A percentile compares a stretch with the other conserved stretches of the same genome.
Evolutionary conservation across 1,140 invertebrate species (phyloP).

Genomic region (Latrodectus geometricus): DNA sequence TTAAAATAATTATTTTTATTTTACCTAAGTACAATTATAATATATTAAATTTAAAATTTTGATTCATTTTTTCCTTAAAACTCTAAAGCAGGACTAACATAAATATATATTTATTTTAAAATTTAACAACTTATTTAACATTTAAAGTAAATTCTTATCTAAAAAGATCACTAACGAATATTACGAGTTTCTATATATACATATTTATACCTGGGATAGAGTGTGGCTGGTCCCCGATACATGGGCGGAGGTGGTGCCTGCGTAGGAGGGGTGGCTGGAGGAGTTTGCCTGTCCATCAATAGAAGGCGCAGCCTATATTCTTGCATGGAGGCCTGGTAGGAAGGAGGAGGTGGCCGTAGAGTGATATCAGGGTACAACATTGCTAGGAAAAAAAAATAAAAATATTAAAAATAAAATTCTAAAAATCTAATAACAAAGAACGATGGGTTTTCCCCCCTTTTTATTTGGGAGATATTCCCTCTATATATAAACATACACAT

Average conservation of each 20-base stretch:
- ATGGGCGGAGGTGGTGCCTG: constrained; percentile 78
- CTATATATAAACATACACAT: too few species aligned
- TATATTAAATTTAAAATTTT: too few species aligned
- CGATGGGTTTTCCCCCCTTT: too few species aligned
- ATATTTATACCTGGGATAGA: constrained; percentile 46
- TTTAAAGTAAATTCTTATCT: too few species aligned
- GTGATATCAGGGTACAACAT: constrained; percentile 96
- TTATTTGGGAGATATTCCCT: too few species aligned
- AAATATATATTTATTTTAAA: too few species aligned
- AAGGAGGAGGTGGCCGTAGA: constrained; percentile 90
- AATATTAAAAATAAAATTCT: background rate
- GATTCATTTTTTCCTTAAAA: too few species aligned
- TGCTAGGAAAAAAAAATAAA: constrained; percentile 72
- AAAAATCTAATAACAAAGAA: too few species aligned
- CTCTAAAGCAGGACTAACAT: too few species aligned
- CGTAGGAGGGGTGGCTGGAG: constrained; percentile 62
- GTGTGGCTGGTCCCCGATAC: constrained; percentile 67
- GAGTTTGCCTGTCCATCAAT: constrained; percentile 76
- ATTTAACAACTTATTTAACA: too few species aligned
- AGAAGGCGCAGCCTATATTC: constrained; percentile 90
- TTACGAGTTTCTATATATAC: background rate
- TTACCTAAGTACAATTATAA: too few species aligned
- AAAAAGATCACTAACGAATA: background rate
- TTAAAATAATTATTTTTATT: too few species aligned
- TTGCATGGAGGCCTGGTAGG: constrained; percentile 95